A percentile compares a stretch with the other conserved stretches of the same genome.
phyloP scores from a whole-genome alignment of 1,140 invertebrate genomes.

The Eulimnadia texana region DNA sequence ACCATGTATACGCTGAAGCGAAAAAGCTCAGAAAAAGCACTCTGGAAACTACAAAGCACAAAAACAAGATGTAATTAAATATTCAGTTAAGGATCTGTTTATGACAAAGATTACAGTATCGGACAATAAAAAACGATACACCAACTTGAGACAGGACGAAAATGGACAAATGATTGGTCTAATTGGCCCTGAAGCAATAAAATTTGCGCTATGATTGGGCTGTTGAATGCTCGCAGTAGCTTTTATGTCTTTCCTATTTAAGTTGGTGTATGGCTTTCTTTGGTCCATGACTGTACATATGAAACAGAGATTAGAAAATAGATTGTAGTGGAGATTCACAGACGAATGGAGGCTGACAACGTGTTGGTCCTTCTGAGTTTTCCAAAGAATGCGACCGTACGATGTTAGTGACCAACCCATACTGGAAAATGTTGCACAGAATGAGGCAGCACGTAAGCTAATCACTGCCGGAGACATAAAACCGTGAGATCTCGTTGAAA shows the following conservation, averaged over 20 bases:
- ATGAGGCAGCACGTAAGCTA: conserved; percentile 41
- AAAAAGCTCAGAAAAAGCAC: conserved; percentile 33
- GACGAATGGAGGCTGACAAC: conserved; percentile 51
- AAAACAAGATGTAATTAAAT: background rate
- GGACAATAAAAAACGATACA: too few relatives aligned
- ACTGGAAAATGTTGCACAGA: conserved; percentile 55
- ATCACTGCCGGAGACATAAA: conserved; percentile 18
- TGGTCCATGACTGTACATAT: too few relatives aligned
- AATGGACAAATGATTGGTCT: too few relatives aligned
- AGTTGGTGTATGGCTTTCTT: too few relatives aligned
- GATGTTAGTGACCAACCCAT: conserved; percentile 75
- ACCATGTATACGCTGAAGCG: conserved; percentile 24
- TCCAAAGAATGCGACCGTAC: conserved; percentile 61
- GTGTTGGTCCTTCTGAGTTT: conserved; percentile 50
- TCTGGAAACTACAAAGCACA: conserved; percentile 17
- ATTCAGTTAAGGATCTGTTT: background rate
- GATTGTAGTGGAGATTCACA: conserved; percentile 48
- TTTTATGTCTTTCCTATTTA: too few relatives aligned
- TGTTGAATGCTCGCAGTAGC: too few relatives aligned
- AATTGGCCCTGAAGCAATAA: too few relatives aligned
- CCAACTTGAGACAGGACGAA: too few relatives aligned
- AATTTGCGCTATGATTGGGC: too few relatives aligned
- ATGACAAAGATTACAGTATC: too few relatives aligned
- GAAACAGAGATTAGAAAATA: conserved; percentile 65
- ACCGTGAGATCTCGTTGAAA: background rate